These are phyloP conservation scores for Castor canadensis DNA, from an alignment of 2,113 vertebrate genomes.

Conservation along the genomic window DNA sequence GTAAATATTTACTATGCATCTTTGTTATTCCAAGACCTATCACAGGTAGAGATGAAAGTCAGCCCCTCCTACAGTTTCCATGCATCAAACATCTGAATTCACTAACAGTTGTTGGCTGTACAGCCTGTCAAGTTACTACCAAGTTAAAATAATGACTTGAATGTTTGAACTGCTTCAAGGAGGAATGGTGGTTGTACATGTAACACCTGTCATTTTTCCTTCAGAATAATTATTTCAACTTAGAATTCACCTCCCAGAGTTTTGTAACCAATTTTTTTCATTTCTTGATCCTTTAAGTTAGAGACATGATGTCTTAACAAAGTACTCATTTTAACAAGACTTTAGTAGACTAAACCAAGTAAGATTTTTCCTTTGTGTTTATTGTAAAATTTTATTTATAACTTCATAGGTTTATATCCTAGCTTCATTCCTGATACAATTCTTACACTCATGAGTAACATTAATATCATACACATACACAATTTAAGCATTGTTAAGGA, in stretches of 20 bases:
- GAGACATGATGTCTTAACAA: background rate
- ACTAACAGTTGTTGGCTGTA: background rate
- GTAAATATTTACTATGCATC: background rate
- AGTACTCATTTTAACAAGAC: slow-evolving; percentile 10
- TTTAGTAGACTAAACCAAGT: background rate
- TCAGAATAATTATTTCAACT: background rate
- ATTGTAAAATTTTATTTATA: slow-evolving; percentile 18
- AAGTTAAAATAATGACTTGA: slow-evolving; percentile 7
- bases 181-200: background rate
- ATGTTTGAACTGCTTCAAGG: background rate
- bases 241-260: background rate
- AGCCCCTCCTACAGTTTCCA: background rate
- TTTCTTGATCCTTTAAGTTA: background rate
- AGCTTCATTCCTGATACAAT: background rate
- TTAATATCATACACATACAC: background rate
- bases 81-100: background rate
- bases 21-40: background rate
- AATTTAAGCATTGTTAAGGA: background rate
- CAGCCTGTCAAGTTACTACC: background rate
- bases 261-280: background rate
- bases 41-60: background rate
- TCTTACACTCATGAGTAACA: background rate
- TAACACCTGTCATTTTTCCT: background rate
- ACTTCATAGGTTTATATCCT: slow-evolving; percentile 5
- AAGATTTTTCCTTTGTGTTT: slow-evolving; percentile 6